Percentiles rank a stretch among this genome's conserved stretches.
Evolutionary conservation across 2,113 vertebrate genomes (phyloP).

Genomic region (Hymenochirus boettgeri): DNA sequence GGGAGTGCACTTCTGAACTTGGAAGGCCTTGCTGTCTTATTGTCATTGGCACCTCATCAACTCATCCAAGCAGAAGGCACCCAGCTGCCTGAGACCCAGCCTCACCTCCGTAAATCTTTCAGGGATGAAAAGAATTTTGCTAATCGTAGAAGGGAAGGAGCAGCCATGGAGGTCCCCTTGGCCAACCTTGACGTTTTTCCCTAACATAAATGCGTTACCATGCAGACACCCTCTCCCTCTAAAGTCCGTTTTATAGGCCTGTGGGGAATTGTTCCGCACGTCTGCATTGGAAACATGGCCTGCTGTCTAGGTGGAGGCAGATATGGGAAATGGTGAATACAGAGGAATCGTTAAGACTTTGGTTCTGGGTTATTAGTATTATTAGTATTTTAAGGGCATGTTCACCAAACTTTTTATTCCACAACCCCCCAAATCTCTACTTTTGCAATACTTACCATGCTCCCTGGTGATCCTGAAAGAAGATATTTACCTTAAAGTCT

Average conservation of each 20-base stretch:
- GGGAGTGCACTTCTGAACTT: background rate
- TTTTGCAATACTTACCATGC: too few species aligned
- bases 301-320: background rate
- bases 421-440: too few species aligned
- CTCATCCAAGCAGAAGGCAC: conserved; percentile 26
- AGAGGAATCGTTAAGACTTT: too few species aligned
- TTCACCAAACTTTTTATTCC: too few species aligned
- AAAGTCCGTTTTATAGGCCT: background rate
- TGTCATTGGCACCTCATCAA: conserved; percentile 35
- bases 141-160: conserved; percentile 20
- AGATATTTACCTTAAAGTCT: too few species aligned
- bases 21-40: conserved; percentile 14
- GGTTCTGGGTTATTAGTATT: too few species aligned
- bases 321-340: background rate
- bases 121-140: conserved; percentile 13
- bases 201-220: conserved; percentile 13
- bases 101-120: conserved; percentile 26
- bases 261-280: background rate
- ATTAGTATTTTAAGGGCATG: too few species aligned
- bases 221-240: background rate
- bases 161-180: conserved; percentile 8
- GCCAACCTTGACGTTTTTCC: conserved; percentile 20
- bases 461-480: too few species aligned
- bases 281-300: background rate
- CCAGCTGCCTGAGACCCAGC: conserved; percentile 10